Conservation (phyloP, 2,797 vertebrate genomes). For the Sebastes iracundus region DNA sequence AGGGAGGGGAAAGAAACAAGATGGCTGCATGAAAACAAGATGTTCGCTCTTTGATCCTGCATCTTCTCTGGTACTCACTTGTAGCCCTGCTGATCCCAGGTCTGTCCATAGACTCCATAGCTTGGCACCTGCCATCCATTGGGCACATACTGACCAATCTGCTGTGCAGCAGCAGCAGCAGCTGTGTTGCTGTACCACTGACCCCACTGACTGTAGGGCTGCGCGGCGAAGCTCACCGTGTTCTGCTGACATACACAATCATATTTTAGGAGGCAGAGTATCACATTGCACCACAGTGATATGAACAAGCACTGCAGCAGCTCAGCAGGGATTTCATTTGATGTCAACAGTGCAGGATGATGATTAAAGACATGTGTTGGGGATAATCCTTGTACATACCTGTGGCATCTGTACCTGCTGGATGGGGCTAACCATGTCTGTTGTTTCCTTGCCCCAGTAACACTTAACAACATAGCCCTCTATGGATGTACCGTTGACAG, state of each 20-base stretch:
- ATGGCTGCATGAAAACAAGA: not conserved
- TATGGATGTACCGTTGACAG: conserved; percentile 94
- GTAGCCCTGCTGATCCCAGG: conserved; percentile 97
- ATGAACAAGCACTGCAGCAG: not conserved
- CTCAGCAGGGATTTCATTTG: not conserved
- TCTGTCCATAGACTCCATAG: conserved; percentile 93
- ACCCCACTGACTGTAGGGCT: conserved; percentile 94
- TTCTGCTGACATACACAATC: conserved; percentile 81
- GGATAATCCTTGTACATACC: conserved; percentile 60
- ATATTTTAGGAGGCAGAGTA: conserved; percentile 33
- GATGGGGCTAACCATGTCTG: conserved; percentile 91
- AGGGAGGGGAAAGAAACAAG: not conserved
- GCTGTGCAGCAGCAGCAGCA: conserved; percentile 70
- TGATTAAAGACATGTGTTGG: too few relatives aligned
- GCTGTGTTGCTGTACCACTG: conserved; percentile 93
- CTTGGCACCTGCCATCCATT: conserved; percentile 96
- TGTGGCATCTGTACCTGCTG: conserved; percentile 89
- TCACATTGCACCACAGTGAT: conserved; percentile 12
- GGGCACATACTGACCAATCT: conserved; percentile 95
- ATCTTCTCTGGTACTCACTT: conserved; percentile 83
- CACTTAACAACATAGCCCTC: conserved; percentile 96
- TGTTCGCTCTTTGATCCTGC: not conserved
- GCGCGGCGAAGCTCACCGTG: conserved; percentile 92
- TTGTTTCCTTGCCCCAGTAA: conserved; percentile 97
- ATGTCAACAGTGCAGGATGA: not conserved